Percentiles rank a stretch among this genome's conserved stretches.
Conservation (phyloP, 2,888 invertebrate genomes). For the Dione vanillae region DNA sequence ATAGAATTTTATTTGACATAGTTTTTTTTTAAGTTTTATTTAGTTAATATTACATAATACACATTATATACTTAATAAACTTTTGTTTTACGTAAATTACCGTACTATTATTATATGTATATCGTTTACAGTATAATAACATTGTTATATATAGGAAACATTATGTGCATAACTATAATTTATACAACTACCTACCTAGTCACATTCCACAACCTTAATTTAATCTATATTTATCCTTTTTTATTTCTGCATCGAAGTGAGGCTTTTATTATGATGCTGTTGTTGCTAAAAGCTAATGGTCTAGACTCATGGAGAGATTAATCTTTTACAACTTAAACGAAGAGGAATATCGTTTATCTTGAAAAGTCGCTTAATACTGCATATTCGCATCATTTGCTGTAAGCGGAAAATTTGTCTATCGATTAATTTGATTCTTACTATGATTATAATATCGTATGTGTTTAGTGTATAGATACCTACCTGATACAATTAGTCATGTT, state of each 20-base stretch:
- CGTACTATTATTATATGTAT: conserved; percentile 1
- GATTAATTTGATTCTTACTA: background rate
- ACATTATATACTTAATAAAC: conserved; percentile 7
- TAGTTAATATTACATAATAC: too few relatives aligned
- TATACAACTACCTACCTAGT: background rate
- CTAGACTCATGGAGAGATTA: background rate
- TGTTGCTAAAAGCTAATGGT: background rate
- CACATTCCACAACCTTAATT: background rate
- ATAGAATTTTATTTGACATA: too few relatives aligned
- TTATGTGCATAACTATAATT: background rate
- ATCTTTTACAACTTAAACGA: background rate
- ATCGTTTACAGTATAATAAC: conserved; percentile 3
- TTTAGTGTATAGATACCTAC: too few relatives aligned
- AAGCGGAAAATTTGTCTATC: background rate
- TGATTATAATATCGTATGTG: background rate
- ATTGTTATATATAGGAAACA: background rate
- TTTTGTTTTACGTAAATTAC: conserved; percentile 4
- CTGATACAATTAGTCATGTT: too few relatives aligned
- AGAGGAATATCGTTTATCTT: too few relatives aligned
- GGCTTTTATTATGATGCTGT: background rate
- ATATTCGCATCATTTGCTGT: background rate
- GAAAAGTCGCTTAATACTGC: background rate
- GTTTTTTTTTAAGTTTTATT: too few relatives aligned
- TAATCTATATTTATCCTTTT: background rate
- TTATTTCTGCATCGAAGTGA: background rate